Evolutionary conservation across 2,888 invertebrate genomes (phyloP).

Genomic region (Diloba caeruleocephala): DNA sequence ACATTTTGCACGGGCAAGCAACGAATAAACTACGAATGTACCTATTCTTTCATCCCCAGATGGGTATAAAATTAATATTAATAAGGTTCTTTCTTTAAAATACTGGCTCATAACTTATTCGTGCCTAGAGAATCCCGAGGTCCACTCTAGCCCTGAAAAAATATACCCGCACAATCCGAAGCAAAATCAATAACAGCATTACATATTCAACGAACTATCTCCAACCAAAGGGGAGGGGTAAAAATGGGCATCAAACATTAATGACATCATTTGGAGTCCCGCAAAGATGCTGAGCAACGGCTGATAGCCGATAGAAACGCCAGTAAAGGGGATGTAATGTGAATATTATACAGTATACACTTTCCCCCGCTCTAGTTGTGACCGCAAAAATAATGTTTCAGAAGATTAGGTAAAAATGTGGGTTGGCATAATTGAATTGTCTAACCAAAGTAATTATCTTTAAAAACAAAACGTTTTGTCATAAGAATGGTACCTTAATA

Average conservation of each 20-base stretch:
- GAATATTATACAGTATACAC: conserved; percentile 84
- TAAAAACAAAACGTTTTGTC: too few relatives aligned
- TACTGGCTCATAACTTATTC: conserved; percentile 25
- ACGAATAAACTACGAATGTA: conserved; percentile 20
- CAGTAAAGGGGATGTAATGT: conserved; percentile 79
- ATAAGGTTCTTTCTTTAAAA: conserved; percentile 33
- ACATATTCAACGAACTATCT: conserved; percentile 78
- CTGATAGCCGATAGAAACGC: conserved; percentile 82
- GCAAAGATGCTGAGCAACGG: conserved; percentile 82
- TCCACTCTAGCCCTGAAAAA: conserved; percentile 2
- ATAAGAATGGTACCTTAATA: too few relatives aligned
- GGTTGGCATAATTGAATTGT: too few relatives aligned
- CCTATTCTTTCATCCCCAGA: conserved; percentile 23
- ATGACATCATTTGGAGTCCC: conserved; percentile 82
- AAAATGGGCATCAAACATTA: conserved; percentile 81
- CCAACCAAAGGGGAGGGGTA: conserved; percentile 58
- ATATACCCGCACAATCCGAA: conserved; percentile 8
- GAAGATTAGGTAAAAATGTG: conserved; percentile 39
- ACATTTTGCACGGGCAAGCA: conserved; percentile 23
- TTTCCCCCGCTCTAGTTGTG: conserved; percentile 59
- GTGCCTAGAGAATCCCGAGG: conserved; percentile 6
- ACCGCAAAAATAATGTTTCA: conserved; percentile 30
- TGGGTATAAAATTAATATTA: conserved; percentile 43
- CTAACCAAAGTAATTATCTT: too few relatives aligned
- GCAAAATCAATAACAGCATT: conserved; percentile 70